phyloP scores from a whole-genome alignment of 2,797 vertebrate genomes.

The Synanceia verrucosa region DNA sequence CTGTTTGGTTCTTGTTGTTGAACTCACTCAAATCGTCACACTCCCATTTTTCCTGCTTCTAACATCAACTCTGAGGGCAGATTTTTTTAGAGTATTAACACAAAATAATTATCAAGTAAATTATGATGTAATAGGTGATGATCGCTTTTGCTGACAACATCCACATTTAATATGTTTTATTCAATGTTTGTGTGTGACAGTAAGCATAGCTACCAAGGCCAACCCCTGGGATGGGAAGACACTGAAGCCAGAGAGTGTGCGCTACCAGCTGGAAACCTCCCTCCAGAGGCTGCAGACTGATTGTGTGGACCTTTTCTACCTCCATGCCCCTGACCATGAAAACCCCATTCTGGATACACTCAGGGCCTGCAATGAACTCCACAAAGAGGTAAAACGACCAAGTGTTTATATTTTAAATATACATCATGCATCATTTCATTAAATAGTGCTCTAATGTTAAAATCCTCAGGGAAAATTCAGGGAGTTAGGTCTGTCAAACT shows the following conservation, averaged over 20 bases:
- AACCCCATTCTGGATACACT: conserved; percentile 91
- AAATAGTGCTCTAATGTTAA: neutral
- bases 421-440: neutral
- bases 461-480: conserved; percentile 92
- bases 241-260: conserved; percentile 87
- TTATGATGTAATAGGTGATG: neutral
- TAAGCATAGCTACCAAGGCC: conserved; percentile 93
- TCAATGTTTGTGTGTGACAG: no score
- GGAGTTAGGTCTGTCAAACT: conserved; percentile 95
- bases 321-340: conserved; percentile 90
- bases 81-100: neutral
- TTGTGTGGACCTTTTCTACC: conserved; percentile 92
- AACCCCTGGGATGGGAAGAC: conserved; percentile 94
- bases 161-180: no score
- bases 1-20: no score
- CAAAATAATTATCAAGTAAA: neutral
- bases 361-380: conserved; percentile 88
- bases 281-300: conserved; percentile 83
- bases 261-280: conserved; percentile 89
- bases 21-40: no score
- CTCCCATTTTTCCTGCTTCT: no score
- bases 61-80: no score
- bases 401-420: neutral
- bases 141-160: neutral
- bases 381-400: conserved; percentile 85